Evolutionary conservation across 2,888 invertebrate species (phyloP).

Genomic region (Oxytorus armatus): DNA sequence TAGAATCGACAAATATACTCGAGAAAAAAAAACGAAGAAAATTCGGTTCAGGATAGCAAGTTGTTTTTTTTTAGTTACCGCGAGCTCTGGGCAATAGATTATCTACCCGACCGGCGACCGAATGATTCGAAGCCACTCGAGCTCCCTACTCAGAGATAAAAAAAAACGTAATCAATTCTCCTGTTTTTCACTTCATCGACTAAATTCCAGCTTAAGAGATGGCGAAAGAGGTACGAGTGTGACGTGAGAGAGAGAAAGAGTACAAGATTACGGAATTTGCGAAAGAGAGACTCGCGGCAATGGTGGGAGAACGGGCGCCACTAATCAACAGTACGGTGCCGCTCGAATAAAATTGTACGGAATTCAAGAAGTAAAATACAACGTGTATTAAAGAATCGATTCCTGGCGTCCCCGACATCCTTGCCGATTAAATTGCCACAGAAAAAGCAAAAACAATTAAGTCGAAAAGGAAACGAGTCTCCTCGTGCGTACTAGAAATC

Average conservation of each 20-base stretch:
- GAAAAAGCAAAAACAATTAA: neutral
- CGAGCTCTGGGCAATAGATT: slow-evolving; percentile 20
- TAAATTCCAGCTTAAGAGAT: slow-evolving; percentile 51
- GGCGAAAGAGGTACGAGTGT: slow-evolving; percentile 37
- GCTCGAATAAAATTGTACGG: neutral
- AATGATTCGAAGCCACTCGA: neutral
- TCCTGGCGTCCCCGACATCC: slow-evolving; percentile 59
- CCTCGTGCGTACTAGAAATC: slow-evolving; percentile 6
- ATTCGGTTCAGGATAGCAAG: too few relatives aligned
- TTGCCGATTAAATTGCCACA: slow-evolving; percentile 40
- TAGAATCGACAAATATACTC: too few relatives aligned
- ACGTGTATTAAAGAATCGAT: slow-evolving; percentile 37
- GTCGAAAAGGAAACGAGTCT: neutral
- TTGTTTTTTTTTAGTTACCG: slow-evolving; percentile 23
- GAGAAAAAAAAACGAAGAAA: too few relatives aligned
- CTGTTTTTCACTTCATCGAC: slow-evolving; percentile 29
- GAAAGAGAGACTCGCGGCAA: neutral
- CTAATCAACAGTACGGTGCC: neutral
- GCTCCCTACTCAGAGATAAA: slow-evolving; percentile 9
- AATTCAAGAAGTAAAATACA: neutral
- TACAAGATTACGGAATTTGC: neutral
- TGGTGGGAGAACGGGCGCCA: neutral
- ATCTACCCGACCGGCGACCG: slow-evolving; percentile 18
- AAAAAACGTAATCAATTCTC: slow-evolving; percentile 28
- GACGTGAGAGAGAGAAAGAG: slow-evolving; percentile 22